Evolutionary conservation across 2,797 vertebrate genomes (phyloP), one percentile per base, ranked within the genome.

Genomic region (Antrozous pallidus): DNA sequence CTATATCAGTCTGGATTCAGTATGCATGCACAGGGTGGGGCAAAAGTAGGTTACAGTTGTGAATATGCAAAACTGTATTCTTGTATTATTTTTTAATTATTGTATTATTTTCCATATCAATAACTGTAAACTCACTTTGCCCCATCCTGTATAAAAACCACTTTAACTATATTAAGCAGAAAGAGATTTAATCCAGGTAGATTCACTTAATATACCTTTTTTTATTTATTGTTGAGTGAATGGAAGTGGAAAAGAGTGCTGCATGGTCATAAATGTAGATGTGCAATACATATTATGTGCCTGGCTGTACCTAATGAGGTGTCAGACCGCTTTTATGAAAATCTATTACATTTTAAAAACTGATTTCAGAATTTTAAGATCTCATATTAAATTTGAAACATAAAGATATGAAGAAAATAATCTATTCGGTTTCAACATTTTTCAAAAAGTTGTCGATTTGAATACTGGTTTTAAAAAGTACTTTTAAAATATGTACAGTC

Each of bases 391-490:
- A 69, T 92, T 33, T 94, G 80, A 94, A 93, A 86, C 90, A 14
- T 54, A 90, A 93, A 93, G 20, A 51, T 90, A 42, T 91, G 51
- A 87, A 87, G 73, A 94, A 95, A 94, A 87, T 80, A 51, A 69
- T n/a, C n/a, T n/a, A n/a, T n/a, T n/a, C n/a, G n/a, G n/a, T n/a
- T n/a, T n/a, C n/a, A n/a, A n/a, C n/a, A n/a, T n/a, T n/a, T 96
- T 93, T 56, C 51, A 83, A 26, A 45, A 81, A 91, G 20, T n/a
- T 87, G n/a, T 92, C 47, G 61, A 9, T 87, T 75, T 67, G 26
- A 78, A 81, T 83, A 33, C 45, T 94, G 31, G 6, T 42, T 78
- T 94, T 18, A 51, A 89, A 89, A 40, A 22, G 73, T 49, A 22
- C 31, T 75, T 75, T 75, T 75, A 49, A 75, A 75, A 51, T 75